Conservation (phyloP, 2,888 invertebrate genomes). For the Steinernema carpocapsae region DNA sequence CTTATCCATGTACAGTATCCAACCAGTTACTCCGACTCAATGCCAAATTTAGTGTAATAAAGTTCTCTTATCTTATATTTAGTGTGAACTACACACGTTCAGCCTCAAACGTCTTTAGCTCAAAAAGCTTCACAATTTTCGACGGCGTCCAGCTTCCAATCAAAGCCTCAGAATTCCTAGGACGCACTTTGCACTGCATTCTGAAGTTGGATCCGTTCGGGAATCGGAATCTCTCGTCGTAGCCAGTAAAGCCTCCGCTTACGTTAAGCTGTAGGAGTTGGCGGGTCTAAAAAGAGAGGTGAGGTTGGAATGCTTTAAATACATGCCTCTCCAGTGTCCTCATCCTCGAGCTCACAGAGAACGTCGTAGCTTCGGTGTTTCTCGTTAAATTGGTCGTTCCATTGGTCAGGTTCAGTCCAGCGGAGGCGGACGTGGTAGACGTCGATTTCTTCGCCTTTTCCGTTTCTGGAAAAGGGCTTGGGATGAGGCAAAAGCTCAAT, state of each 20-base stretch:
- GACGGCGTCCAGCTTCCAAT: conserved; percentile 29
- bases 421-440: conserved; percentile 36
- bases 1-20: conserved; percentile 7
- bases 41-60: not conserved
- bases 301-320: no score
- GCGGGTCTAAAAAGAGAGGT: conserved; percentile 17
- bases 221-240: conserved; percentile 38
- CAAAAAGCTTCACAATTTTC: not conserved
- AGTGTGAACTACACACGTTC: no score
- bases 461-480: not conserved
- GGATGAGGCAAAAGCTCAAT: no score
- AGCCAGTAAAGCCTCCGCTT: conserved; percentile 35
- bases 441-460: conserved; percentile 24
- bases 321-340: conserved; percentile 33
- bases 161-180: conserved; percentile 26
- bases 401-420: conserved; percentile 38
- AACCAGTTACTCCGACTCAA: no score
- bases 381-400: conserved; percentile 39
- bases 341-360: conserved; percentile 39
- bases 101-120: conserved; percentile 4
- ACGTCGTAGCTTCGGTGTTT: conserved; percentile 25
- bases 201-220: not conserved
- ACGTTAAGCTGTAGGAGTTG: conserved; percentile 26
- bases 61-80: no score
- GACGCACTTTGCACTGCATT: conserved; percentile 34